Base-by-base conservation (phyloP, 2,113 vertebrate genomes). In the Mustela lutreola region DNA sequence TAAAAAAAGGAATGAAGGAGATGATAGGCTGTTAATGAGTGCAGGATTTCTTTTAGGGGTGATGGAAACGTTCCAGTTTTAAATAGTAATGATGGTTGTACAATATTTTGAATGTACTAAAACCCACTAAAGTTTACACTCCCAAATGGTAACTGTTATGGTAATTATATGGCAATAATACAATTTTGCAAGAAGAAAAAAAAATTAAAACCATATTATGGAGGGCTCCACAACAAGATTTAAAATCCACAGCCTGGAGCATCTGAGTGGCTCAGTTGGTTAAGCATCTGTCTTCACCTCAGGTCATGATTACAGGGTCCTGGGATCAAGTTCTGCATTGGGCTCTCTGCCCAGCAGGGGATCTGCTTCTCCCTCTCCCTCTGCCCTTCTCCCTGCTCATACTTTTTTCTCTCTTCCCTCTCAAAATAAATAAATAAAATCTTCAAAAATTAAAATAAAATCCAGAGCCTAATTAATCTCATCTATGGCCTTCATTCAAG, bases 91-190 rank as follows among this genome's bases (percentile, higher is more conserved):
- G 36, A 67, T 81, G 60, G 56, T 16, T 92, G 48, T 45, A 65
- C 48, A 39, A 91, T 33, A 33, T 1, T 79, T 24, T 79, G 12
- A 88, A 82, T 93, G 48, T 84, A 93, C 84, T 78, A 78, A 96
- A 86, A 78, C 7, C 22, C 70, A 93, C 70, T n/a, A 5, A 75
- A 58, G 42, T 84, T 70, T 67, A 75, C 7, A 26, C 33, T 89
- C 84, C 70, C 78, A 83, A 95, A 79, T 39, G n/a, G n/a, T 83
- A 58, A 92, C 21, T 31, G 11, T 71, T 81, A 60, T 39, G 33
- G 79, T 62, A 76, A 93, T 84, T 67, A 48, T 60, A 76, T 15
- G 67, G 19, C 53, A 85, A 80, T 90, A 62, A 90, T 78, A 60
- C 67, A 70, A 53, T 31, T 39, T 22, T 92, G 9, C 36, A 75